A percentile compares a stretch with the other conserved stretches of the same genome.
These are phyloP conservation scores for Mesembrinibis cayennensis DNA, from an alignment of 2,113 vertebrate species.

Conservation along the genomic window DNA sequence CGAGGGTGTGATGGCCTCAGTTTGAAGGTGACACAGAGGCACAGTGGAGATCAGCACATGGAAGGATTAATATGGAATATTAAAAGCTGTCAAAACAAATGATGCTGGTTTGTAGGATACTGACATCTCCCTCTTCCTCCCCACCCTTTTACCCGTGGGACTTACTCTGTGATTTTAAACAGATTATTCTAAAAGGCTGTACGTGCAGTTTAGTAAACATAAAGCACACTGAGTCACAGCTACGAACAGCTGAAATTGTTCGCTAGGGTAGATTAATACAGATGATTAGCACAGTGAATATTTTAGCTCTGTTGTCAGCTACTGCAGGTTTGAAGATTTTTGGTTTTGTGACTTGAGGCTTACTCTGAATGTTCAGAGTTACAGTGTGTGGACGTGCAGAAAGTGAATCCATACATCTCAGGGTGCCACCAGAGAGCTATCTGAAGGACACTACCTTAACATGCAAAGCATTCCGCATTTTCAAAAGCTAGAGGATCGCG, in stretches of 20 bases:
- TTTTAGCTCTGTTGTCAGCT: background rate
- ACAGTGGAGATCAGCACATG: background rate
- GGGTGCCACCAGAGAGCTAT: background rate
- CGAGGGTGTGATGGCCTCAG: background rate
- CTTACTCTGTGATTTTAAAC: constrained; percentile 9
- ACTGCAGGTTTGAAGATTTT: background rate
- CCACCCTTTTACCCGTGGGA: constrained; percentile 23
- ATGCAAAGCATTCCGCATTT: fast-evolving
- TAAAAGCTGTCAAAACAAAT: constrained; percentile 55
- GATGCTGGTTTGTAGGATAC: background rate
- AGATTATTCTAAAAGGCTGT: constrained; percentile 1
- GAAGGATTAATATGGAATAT: background rate
- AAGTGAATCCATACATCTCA: fast-evolving
- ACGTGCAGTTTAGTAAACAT: background rate
- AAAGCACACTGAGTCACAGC: constrained; percentile 18
- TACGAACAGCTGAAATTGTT: background rate
- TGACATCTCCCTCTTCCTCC: constrained; percentile 57
- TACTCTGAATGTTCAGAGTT: background rate
- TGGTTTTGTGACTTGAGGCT: background rate
- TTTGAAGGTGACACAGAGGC: background rate
- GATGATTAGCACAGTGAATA: background rate
- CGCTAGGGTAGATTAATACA: background rate
- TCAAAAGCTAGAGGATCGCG: background rate
- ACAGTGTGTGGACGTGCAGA: fast-evolving
- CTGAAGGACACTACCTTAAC: background rate